phyloP scores from a whole-genome alignment of 2,888 invertebrate species.

The Sesamia inferens region DNA sequence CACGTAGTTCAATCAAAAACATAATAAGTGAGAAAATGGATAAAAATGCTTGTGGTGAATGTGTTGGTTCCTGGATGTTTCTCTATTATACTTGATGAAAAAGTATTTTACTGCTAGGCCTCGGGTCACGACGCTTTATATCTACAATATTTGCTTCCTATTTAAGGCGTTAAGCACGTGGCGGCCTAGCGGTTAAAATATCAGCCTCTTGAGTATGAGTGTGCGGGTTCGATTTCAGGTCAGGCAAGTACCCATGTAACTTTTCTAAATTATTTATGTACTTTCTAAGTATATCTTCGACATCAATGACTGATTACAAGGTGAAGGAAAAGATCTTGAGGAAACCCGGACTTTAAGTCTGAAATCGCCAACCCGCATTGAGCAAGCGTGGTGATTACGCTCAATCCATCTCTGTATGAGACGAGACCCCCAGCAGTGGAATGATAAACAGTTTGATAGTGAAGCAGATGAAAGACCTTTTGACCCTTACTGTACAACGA shows the following conservation, averaged over 20 bases:
- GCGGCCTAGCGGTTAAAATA: neutral
- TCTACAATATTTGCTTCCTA: slow-evolving; percentile 17
- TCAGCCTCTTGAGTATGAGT: neutral
- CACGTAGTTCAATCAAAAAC: slow-evolving; percentile 66
- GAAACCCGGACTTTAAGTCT: no score
- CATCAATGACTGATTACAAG: no score
- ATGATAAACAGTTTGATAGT: no score
- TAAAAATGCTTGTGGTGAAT: slow-evolving; percentile 55
- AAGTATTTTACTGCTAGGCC: slow-evolving; percentile 39
- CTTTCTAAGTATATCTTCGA: no score
- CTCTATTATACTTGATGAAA: slow-evolving; percentile 36
- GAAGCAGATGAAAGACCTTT: neutral
- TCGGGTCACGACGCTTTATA: slow-evolving; percentile 49
- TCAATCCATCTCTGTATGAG: no score
- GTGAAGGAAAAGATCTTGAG: no score
- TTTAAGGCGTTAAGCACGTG: slow-evolving; percentile 6
- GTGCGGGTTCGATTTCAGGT: neutral
- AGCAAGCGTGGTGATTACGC: no score
- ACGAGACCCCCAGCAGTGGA: no score
- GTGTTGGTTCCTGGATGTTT: slow-evolving; percentile 40
- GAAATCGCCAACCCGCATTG: no score
- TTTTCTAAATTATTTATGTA: no score
- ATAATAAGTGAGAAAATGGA: slow-evolving; percentile 62
- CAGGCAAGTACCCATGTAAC: no score
- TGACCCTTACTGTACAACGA: neutral